These are phyloP conservation scores for Eugnorisma glareosa DNA, from an alignment of 2,888 invertebrate species.

Conservation along the genomic window DNA sequence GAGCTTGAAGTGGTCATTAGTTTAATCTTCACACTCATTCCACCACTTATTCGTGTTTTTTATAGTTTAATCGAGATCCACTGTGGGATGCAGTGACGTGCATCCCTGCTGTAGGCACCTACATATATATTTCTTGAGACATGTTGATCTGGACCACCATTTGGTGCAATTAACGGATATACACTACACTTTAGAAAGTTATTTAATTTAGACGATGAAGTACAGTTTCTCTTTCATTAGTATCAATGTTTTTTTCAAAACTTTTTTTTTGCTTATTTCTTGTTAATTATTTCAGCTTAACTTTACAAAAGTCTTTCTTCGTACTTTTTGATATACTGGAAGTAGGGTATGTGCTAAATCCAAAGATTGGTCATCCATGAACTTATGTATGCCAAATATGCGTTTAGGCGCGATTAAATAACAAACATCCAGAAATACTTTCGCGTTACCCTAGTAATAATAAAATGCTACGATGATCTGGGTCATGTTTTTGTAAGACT, in stretches of 20 bases:
- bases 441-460: slow-evolving; percentile 42
- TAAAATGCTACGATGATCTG: slow-evolving; percentile 79
- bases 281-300: background rate
- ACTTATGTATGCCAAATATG: slow-evolving; percentile 44
- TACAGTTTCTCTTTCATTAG: background rate
- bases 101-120: background rate
- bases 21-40: background rate
- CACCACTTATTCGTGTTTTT: background rate
- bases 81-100: background rate
- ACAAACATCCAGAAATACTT: slow-evolving; percentile 42
- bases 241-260: background rate
- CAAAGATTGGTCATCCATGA: slow-evolving; percentile 43
- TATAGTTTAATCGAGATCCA: background rate
- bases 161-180: background rate
- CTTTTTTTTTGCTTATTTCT: background rate
- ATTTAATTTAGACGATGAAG: background rate
- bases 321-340: background rate
- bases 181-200: background rate
- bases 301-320: background rate
- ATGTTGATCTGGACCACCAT: background rate
- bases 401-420: slow-evolving; percentile 41
- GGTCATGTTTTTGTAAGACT: slow-evolving; percentile 35
- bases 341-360: slow-evolving; percentile 34
- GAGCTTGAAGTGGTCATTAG: background rate
- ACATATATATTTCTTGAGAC: background rate